A percentile compares a stretch with the other conserved stretches of the same genome.
Evolutionary conservation across 2,888 invertebrate genomes (phyloP).

Genomic region (Leptogaster cylindrica): DNA sequence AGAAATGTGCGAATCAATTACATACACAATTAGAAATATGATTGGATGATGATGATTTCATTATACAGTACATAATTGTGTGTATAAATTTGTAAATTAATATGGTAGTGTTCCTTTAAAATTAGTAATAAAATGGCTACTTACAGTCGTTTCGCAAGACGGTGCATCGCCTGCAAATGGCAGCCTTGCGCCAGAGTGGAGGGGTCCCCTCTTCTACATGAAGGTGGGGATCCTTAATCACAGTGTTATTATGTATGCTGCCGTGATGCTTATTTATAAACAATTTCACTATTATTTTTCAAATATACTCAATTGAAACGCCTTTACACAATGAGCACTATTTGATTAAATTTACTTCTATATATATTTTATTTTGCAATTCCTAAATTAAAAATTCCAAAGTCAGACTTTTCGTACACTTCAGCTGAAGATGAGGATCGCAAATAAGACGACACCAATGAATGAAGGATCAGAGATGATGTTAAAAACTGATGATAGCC

Average conservation of each 20-base stretch:
- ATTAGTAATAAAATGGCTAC: conserved; percentile 49
- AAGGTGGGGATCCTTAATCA: conserved; percentile 51
- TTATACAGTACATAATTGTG: no score
- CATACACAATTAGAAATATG: background rate
- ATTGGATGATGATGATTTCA: background rate
- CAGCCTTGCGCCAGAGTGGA: conserved; percentile 57
- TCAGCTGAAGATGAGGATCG: background rate
- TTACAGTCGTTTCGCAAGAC: conserved; percentile 61
- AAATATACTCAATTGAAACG: background rate
- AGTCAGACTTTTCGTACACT: conserved; percentile 12
- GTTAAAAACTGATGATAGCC: conserved; percentile 10
- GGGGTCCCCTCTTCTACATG: conserved; percentile 52
- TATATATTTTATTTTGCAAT: background rate
- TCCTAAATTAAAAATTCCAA: conserved; percentile 23
- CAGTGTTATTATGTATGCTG: conserved; percentile 49
- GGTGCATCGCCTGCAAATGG: conserved; percentile 63
- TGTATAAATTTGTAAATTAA: no score
- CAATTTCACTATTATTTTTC: conserved; percentile 1
- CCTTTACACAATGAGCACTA: background rate
- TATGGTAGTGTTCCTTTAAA: no score
- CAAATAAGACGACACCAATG: background rate
- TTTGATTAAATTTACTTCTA: background rate
- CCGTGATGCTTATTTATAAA: conserved; percentile 25
- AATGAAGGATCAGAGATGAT: background rate
- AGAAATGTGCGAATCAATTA: no score